Conservation (phyloP, 2,888 invertebrate genomes). For the Eilema griseolum region DNA sequence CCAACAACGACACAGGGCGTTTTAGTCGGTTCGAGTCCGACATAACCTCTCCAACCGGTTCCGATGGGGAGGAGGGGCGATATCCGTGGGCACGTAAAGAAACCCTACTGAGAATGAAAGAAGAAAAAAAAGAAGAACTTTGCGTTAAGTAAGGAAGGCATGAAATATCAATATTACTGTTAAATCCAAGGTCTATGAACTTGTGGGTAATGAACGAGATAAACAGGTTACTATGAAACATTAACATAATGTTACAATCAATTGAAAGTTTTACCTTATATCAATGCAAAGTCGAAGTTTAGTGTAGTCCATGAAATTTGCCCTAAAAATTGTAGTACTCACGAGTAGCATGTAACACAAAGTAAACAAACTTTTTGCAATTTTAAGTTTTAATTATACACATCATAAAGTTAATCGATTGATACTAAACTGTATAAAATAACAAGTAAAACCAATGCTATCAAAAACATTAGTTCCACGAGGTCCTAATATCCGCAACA, state of each 20-base stretch:
- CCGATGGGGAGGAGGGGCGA: too few relatives aligned
- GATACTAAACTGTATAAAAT: constrained; percentile 70
- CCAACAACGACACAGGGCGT: too few relatives aligned
- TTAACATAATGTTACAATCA: too few relatives aligned
- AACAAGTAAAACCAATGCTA: constrained; percentile 66
- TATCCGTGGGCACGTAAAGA: too few relatives aligned
- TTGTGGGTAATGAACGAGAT: background rate
- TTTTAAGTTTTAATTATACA: constrained; percentile 71
- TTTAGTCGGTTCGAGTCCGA: too few relatives aligned
- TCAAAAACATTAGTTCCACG: constrained; percentile 63
- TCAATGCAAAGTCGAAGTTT: too few relatives aligned
- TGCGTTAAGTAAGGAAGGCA: background rate
- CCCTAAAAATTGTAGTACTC: background rate
- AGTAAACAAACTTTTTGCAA: constrained; percentile 34
- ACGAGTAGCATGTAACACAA: constrained; percentile 2
- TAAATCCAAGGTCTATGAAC: background rate
- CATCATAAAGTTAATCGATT: constrained; percentile 79
- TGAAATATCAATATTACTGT: background rate
- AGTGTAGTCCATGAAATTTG: background rate
- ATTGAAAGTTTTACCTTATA: too few relatives aligned
- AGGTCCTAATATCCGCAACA: constrained; percentile 69
- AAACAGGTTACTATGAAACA: background rate
- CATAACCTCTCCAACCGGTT: too few relatives aligned
- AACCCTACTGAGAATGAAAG: too few relatives aligned
- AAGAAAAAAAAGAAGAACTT: too few relatives aligned